phyloP scores from a whole-genome alignment of 2,113 vertebrate species.

The Chinchilla lanigera region DNA sequence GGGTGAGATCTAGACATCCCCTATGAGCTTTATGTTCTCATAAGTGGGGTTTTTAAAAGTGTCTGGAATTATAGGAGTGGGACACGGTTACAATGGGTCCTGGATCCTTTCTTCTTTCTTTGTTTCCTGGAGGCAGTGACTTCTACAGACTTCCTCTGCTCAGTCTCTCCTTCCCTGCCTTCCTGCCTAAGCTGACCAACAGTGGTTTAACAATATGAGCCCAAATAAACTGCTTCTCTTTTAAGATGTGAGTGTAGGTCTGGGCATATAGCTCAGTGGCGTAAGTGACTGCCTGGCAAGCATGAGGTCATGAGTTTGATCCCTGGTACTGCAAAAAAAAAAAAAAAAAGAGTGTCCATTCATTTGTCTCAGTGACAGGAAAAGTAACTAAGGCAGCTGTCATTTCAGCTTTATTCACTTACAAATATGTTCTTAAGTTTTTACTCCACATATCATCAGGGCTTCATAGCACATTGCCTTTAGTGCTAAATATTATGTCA shows the following conservation, averaged over 20 bases:
- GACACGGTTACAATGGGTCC: background rate
- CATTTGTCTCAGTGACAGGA: background rate
- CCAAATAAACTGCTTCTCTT: background rate
- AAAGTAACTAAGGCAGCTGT: background rate
- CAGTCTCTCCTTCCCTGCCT: rapidly evolving
- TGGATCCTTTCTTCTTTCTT: background rate
- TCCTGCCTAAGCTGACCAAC: background rate
- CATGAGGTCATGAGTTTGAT: too few species aligned
- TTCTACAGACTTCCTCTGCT: background rate
- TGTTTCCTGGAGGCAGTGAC: background rate
- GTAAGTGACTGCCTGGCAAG: too few species aligned
- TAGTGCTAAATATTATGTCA: background rate
- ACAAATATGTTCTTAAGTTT: background rate
- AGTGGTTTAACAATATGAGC: background rate
- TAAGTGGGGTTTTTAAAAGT: background rate
- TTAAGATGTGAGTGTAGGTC: background rate
- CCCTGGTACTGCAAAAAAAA: too few species aligned
- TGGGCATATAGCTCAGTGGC: too few species aligned
- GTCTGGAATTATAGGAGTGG: background rate
- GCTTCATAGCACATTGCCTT: background rate
- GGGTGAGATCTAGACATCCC: background rate
- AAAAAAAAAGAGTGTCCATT: too few species aligned
- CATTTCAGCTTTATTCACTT: background rate
- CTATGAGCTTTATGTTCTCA: background rate
- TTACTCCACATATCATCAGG: background rate